Percentiles rank a stretch among this genome's conserved stretches.
Conservation (phyloP, 2,797 vertebrate genomes). For the Paguma larvata region DNA sequence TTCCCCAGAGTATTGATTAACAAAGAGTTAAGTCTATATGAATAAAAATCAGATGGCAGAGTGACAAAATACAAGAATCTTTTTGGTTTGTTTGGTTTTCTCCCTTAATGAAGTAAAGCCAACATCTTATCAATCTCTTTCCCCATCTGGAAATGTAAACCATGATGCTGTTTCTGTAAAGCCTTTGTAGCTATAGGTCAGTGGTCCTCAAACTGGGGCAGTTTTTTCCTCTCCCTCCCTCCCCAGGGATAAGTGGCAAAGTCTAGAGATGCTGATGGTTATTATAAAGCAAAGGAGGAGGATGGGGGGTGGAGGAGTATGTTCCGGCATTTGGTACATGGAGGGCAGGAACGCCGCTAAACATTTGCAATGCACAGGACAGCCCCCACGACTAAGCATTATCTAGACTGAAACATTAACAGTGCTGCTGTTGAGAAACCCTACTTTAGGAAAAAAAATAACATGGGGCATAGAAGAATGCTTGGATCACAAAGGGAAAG, state of each 20-base stretch:
- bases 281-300: not conserved
- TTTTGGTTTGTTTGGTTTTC: not conserved
- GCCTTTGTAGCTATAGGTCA: not conserved
- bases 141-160: not conserved
- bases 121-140: not conserved
- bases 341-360: not conserved
- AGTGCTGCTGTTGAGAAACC: not conserved
- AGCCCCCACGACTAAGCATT: not conserved
- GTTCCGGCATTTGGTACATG: not conserved
- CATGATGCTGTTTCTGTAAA: not conserved
- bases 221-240: not conserved
- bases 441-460: not conserved
- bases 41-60: not conserved
- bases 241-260: not conserved
- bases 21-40: not conserved
- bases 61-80: not conserved
- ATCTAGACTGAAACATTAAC: not conserved
- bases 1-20: not conserved
- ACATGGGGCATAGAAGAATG: not conserved
- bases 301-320: no score
- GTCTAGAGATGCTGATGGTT: not conserved
- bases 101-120: not conserved
- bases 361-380: not conserved
- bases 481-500: constrained; percentile 29
- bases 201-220: not conserved